Evolutionary conservation across 2,888 invertebrate genomes (phyloP).

Genomic region (Timandra comae): DNA sequence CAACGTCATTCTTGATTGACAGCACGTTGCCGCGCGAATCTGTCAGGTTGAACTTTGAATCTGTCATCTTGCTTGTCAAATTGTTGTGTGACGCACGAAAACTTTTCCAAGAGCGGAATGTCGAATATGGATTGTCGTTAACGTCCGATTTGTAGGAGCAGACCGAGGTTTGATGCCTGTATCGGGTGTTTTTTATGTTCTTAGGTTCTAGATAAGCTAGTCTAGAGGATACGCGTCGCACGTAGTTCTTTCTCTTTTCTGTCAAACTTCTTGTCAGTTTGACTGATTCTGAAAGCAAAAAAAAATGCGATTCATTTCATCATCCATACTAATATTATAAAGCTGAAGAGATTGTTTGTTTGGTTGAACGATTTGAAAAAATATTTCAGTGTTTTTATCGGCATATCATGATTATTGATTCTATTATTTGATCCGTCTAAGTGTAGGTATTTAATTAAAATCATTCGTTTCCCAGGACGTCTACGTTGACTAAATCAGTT

Average conservation of each 20-base stretch:
- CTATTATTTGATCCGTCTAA: too few species aligned
- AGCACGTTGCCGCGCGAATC: conserved; percentile 49
- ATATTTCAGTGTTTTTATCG: too few species aligned
- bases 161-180: conserved; percentile 58
- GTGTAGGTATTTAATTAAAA: too few species aligned
- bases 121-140: conserved; percentile 54
- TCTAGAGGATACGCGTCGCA: conserved; percentile 78
- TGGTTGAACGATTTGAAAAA: too few species aligned
- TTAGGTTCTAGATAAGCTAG: conserved; percentile 65
- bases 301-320: background rate
- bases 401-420: too few species aligned
- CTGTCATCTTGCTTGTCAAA: conserved; percentile 45
- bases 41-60: conserved; percentile 51
- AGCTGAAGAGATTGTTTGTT: too few species aligned
- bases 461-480: too few species aligned
- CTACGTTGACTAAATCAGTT: too few species aligned
- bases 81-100: conserved; percentile 60
- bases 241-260: conserved; percentile 81
- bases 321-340: too few species aligned
- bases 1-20: conserved; percentile 45
- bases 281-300: conserved; percentile 58
- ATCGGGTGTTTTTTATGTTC: conserved; percentile 38
- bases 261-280: conserved; percentile 74
- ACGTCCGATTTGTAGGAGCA: conserved; percentile 58
- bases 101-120: conserved; percentile 68